Percentiles rank a stretch among this genome's conserved stretches.
Conservation (phyloP, 2,113 vertebrate genomes). For the Zosterops hypoxanthus region DNA sequence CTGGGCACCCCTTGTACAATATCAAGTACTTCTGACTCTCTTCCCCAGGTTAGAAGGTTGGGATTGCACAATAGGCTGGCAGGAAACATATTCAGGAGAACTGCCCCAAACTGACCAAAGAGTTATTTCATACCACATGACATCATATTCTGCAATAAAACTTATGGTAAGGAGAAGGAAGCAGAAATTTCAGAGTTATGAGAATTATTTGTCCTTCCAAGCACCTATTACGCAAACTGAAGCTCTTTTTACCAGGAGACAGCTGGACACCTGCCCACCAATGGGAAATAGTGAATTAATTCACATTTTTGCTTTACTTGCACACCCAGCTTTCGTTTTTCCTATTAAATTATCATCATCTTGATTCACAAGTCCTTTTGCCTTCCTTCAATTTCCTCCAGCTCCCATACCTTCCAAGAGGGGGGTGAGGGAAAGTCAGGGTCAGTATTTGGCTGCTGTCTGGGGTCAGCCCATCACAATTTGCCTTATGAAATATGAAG, state of each 20-base stretch:
- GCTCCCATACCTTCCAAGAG: neutral
- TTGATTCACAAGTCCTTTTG: fast-evolving
- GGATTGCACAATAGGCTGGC: fast-evolving
- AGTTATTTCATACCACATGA: neutral
- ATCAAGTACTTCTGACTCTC: neutral
- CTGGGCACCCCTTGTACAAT: neutral
- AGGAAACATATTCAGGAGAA: neutral
- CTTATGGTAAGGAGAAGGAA: neutral
- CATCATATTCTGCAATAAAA: neutral
- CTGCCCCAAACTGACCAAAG: neutral
- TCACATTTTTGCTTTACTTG: neutral
- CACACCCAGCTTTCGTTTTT: neutral
- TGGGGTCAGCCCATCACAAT: neutral
- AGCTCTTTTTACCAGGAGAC: neutral
- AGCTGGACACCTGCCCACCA: neutral
- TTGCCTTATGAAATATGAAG: neutral
- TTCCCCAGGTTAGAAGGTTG: neutral
- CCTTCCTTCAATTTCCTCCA: neutral
- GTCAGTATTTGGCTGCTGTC: neutral
- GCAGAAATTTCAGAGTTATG: neutral
- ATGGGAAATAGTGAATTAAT: neutral
- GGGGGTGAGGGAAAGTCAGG: neutral
- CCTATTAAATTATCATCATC: neutral
- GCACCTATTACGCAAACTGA: neutral
- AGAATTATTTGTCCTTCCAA: neutral